A percentile compares a stretch with the other conserved stretches of the same genome.
Evolutionary conservation across 2,113 vertebrate species (phyloP).

Genomic region (Panthera tigris): DNA sequence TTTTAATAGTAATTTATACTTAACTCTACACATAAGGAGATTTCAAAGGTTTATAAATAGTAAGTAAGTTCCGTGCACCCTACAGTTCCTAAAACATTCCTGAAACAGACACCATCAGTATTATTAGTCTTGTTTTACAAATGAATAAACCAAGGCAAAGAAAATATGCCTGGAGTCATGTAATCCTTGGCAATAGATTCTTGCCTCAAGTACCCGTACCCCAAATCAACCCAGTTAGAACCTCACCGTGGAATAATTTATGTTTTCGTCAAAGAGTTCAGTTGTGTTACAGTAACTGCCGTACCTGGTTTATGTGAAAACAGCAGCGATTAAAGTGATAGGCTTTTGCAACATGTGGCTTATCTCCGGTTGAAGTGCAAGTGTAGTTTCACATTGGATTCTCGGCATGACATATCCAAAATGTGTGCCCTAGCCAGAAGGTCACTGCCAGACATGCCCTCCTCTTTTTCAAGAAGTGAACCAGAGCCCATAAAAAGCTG

Average conservation of each 20-base stretch:
- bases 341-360: background rate
- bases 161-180: background rate
- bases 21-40: constrained; percentile 67
- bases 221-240: background rate
- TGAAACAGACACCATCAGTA: background rate
- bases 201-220: background rate
- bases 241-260: background rate
- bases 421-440: background rate
- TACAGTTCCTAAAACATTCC: constrained; percentile 15
- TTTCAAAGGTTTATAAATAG: constrained; percentile 67
- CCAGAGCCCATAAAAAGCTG: constrained; percentile 25
- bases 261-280: background rate
- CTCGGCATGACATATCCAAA: background rate
- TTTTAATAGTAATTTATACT: constrained; percentile 78
- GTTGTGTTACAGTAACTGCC: background rate
- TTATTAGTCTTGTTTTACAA: constrained; percentile 29
- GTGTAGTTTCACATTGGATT: background rate
- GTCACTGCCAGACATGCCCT: background rate
- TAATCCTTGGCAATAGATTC: background rate
- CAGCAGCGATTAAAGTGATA: background rate
- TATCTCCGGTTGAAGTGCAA: background rate
- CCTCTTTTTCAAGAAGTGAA: background rate
- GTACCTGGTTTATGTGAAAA: background rate
- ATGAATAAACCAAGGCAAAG: constrained; percentile 43
- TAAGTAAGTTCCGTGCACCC: background rate